phyloP scores from a whole-genome alignment of 2,113 vertebrate genomes.

The Lophius piscatorius region DNA sequence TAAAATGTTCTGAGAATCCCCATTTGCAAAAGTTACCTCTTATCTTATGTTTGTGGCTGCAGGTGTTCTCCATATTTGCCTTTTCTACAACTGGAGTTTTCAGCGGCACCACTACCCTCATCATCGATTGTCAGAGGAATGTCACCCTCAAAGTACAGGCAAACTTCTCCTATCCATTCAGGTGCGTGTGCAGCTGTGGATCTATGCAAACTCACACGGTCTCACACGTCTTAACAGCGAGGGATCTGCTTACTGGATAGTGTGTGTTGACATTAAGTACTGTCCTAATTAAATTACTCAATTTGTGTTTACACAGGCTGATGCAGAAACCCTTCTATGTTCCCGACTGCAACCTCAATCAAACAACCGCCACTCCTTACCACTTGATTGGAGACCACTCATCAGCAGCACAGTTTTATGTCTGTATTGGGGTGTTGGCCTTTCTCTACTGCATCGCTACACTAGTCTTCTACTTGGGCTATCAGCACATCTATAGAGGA shows the following conservation, averaged over 20 bases:
- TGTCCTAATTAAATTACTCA: not conserved
- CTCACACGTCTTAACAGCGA: not conserved
- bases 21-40: not conserved
- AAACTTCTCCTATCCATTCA: slow-evolving; percentile 92
- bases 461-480: slow-evolving; percentile 89
- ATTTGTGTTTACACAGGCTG: slow-evolving; percentile 73
- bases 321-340: slow-evolving; percentile 79
- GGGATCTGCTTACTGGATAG: not conserved
- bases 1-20: not conserved
- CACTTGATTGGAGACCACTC: slow-evolving; percentile 87
- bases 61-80: slow-evolving; percentile 95
- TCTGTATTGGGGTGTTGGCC: slow-evolving; percentile 89
- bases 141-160: slow-evolving; percentile 66
- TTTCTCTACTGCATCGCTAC: slow-evolving; percentile 91
- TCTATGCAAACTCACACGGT: slow-evolving; percentile 5
- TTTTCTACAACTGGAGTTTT: slow-evolving; percentile 91
- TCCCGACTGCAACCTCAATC: slow-evolving; percentile 74
- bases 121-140: slow-evolving; percentile 74
- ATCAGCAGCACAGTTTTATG: slow-evolving; percentile 90
- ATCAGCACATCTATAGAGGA: slow-evolving; percentile 85
- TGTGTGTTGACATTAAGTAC: not conserved
- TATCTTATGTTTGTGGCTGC: slow-evolving; percentile 18
- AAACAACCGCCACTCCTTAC: not conserved
- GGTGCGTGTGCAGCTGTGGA: slow-evolving; percentile 73
- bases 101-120: slow-evolving; percentile 83